Base-by-base conservation (phyloP, 92 coral and sea anemone genomes). In the Epizoanthus fatuus region DNA sequence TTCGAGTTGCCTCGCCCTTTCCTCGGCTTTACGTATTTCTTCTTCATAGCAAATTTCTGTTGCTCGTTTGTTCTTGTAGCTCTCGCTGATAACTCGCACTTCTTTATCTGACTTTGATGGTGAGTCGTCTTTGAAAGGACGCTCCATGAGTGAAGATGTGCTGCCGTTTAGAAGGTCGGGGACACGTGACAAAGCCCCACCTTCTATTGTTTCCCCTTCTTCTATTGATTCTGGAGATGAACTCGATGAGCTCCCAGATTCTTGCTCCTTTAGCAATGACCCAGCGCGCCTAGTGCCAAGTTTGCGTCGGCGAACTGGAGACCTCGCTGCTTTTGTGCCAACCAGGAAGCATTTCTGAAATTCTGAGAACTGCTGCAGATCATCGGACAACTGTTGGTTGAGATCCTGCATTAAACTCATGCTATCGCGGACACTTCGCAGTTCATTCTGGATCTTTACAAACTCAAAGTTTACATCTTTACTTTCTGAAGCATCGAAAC, bases 391-490 rank as follows among this genome's bases (percentile, higher is more conserved):
- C 16, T 69, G 63, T 25, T 86, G 75, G 81, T 70, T 80, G 66
- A 92, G 66, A 10, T 68, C 80, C 63, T 86, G 87, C 51, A 86
- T 76, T 6, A 76, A 11, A 3, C 86, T 45, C 90, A 86, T 81
- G 76, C 80, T 94, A 32, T 86, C 82, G n/a, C 83, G 91, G 15
- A 89, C 90, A 53, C 81, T 66, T 12, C 35, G 25, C 25, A 89
- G 40, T 57, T 94, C 95, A 38, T 83, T 57, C 54, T 89, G 91
- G 53, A 91, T 91, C 9, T 69, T 74, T 29, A 22, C 56, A 70
- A 91, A 87, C 62, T 83, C 93, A 29, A 11, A 42, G 45, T 32
- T 15, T 1, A 37, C 58, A 4, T 59, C 73, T 37, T 65, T 57
- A 47, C 53, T 69, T 16, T 65, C 63, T 3, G 62, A 57, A 22